A percentile compares a stretch with the other conserved stretches of the same genome.
Conservation (phyloP, 2,113 vertebrate genomes). For the Halichoeres trimaculatus region DNA sequence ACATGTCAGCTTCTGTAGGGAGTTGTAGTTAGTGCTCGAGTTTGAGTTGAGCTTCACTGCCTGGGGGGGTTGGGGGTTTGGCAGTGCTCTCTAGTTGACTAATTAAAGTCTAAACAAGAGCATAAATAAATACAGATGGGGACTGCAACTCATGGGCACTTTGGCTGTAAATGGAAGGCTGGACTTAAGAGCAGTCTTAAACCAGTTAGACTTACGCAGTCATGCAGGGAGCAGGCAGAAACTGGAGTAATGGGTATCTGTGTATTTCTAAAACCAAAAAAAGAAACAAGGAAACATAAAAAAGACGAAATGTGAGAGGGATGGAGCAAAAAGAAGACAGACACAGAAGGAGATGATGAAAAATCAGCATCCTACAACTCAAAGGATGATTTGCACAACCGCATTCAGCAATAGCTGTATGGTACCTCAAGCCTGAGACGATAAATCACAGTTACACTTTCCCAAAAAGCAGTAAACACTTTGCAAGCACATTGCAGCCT, state of each 20-base stretch:
- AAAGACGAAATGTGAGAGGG: background rate
- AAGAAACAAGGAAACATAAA: background rate
- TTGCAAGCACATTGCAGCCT: constrained; percentile 30
- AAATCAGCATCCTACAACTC: constrained; percentile 20
- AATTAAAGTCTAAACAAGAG: constrained; percentile 78
- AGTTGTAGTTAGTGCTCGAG: constrained; percentile 33
- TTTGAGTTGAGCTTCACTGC: constrained; percentile 40
- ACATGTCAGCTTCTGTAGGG: constrained; percentile 28
- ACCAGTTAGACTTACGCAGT: constrained; percentile 26
- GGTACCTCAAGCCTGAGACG: constrained; percentile 32
- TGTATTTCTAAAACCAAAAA: constrained; percentile 6
- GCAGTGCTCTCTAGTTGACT: constrained; percentile 58
- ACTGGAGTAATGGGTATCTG: background rate
- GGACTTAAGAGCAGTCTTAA: constrained; percentile 52
- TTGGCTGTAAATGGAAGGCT: constrained; percentile 49
- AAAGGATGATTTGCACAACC: constrained; percentile 50
- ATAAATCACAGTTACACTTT: constrained; percentile 32
- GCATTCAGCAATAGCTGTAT: constrained; percentile 45
- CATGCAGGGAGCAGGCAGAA: constrained; percentile 23
- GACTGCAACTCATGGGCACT: constrained; percentile 38
- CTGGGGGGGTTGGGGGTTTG: constrained; percentile 46
- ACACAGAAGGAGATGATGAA: constrained; percentile 28
- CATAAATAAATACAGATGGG: constrained; percentile 79
- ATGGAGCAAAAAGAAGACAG: background rate
- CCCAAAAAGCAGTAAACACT: constrained; percentile 18